Conservation (phyloP, 2,113 vertebrate genomes). For the Pseudopipra pipra region DNA sequence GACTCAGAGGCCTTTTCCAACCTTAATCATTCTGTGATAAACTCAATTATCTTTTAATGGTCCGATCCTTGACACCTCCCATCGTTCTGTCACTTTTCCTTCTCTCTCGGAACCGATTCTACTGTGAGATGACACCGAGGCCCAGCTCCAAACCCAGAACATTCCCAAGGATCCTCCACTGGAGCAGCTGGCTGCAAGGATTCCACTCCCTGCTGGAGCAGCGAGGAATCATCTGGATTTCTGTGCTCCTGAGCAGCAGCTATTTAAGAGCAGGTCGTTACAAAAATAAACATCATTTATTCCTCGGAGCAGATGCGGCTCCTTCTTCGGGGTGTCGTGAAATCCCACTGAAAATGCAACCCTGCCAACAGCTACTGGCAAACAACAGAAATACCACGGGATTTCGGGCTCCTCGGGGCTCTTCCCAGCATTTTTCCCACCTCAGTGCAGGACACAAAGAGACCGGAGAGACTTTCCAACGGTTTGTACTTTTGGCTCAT, state of each 20-base stretch:
- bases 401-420: rapidly evolving
- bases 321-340: background rate
- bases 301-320: background rate
- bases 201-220: background rate
- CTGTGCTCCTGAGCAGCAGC: background rate
- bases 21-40: background rate
- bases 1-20: background rate
- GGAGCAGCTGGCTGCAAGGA: background rate
- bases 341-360: background rate
- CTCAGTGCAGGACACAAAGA: background rate
- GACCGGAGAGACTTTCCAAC: background rate
- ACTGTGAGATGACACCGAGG: background rate
- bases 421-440: background rate
- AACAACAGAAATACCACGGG: background rate
- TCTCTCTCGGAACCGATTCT: background rate
- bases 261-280: background rate
- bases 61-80: background rate
- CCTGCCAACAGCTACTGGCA: constrained; percentile 4
- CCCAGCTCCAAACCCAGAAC: background rate
- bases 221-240: background rate
- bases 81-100: background rate
- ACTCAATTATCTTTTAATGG: background rate
- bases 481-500: constrained; percentile 60
- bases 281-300: background rate
- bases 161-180: background rate